Base-by-base conservation (phyloP, 2,888 invertebrate species). In the Tipula lateralis region DNA sequence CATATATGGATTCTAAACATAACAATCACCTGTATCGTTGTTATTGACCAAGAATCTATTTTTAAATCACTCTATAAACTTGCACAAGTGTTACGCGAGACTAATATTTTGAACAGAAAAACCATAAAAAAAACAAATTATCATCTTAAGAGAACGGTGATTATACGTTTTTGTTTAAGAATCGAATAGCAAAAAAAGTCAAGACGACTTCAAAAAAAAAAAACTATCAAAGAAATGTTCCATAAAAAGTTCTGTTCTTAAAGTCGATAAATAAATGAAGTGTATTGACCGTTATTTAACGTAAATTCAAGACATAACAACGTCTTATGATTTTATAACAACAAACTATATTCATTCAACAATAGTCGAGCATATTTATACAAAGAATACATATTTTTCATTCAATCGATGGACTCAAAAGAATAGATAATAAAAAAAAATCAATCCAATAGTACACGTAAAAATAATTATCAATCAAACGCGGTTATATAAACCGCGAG, bases 351-450 rank as follows among this genome's bases (percentile, higher is more conserved):
- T 24, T 24, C 66, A 66, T 66, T 66, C 66, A 66, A 66, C 24
- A 66, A 66, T 66, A 66, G 66, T 9, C 66, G 66, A 66, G 24
- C 19, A 66, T 24, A 7, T 39, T n/a, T n/a, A n/a, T n/a, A n/a
- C n/a, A 66, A 66, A 6, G 7, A 24, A 66, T 24, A n/a, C n/a
- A 24, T 19, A 66, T 0, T 66, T 66, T 66, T 66, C 19, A 24
- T 66, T 66, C 66, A 24, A 66, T 66, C 66, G 24, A 66, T 66
- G 66, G 24, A 66, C 66, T 24, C 9, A n/a, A n/a, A 66, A 66
- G 66, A 66, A 66, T 66, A 66, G 66, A 24, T 66, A 66, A 66
- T 66, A 39, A n/a, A n/a, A n/a, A 66, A 66, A 66, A 66, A 66
- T 9, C 24, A 66, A 66, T 66, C 24, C 24, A 66, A 24, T 66